A percentile compares a stretch with the other conserved stretches of the same genome.
Evolutionary conservation across 2,888 invertebrate species (phyloP).

Genomic region (Lottia gigantea): DNA sequence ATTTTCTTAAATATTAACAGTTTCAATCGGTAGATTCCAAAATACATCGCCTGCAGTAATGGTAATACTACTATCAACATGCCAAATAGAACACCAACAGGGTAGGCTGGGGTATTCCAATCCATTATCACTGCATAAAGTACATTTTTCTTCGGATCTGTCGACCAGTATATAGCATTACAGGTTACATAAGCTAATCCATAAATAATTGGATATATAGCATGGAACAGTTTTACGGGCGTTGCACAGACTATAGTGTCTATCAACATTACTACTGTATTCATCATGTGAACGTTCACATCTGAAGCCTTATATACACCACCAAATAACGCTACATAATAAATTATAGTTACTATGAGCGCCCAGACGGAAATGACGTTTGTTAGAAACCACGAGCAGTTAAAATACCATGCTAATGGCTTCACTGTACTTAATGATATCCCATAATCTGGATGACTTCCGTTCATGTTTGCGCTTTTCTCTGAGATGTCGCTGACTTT

Average conservation of each 20-base stretch:
- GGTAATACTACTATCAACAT: constrained; percentile 38
- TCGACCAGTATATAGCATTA: constrained; percentile 51
- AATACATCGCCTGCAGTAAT: constrained; percentile 42
- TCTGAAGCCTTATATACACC: constrained; percentile 29
- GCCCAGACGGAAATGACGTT: constrained; percentile 42
- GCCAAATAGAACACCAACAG: constrained; percentile 31
- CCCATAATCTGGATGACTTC: not conserved
- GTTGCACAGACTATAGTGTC: constrained; percentile 45
- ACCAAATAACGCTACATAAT: constrained; percentile 49
- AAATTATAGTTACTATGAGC: constrained; percentile 53
- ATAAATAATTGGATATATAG: constrained; percentile 45
- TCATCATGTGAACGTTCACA: constrained; percentile 51
- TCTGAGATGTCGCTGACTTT: not conserved
- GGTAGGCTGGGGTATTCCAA: constrained; percentile 54
- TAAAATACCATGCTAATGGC: constrained; percentile 39
- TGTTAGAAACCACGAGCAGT: constrained; percentile 51
- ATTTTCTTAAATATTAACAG: constrained; percentile 24
- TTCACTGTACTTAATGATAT: not conserved
- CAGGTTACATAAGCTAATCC: constrained; percentile 45
- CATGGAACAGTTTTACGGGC: constrained; percentile 52
- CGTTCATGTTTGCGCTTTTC: not conserved
- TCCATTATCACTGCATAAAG: constrained; percentile 58
- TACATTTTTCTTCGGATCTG: constrained; percentile 50
- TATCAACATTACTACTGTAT: constrained; percentile 44
- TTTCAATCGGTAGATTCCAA: constrained; percentile 40